Evolutionary conservation across 2,113 vertebrate genomes (phyloP).

Genomic region (Laterallus jamaicensis): DNA sequence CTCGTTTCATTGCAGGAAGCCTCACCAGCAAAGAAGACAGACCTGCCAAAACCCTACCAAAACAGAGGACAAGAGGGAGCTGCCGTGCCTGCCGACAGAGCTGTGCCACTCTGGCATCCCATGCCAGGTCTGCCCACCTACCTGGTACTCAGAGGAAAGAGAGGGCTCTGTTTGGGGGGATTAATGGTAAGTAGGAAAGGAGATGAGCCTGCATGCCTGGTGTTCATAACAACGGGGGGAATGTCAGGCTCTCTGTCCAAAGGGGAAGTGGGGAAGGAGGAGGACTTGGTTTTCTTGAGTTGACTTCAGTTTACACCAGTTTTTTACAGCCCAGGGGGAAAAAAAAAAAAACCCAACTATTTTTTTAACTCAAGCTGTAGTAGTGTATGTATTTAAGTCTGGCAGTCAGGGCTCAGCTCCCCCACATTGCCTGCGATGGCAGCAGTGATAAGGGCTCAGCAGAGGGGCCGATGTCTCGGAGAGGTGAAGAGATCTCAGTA

Average conservation of each 20-base stretch:
- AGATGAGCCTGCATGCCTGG: rapidly evolving
- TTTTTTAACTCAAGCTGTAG: neutral
- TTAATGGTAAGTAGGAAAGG: neutral
- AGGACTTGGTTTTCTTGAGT: neutral
- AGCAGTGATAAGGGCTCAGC: neutral
- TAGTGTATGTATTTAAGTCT: neutral
- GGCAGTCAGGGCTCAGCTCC: neutral
- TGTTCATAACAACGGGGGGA: neutral
- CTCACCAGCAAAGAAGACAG: neutral
- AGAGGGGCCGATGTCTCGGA: rapidly evolving
- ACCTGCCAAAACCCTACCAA: neutral
- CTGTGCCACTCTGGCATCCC: neutral
- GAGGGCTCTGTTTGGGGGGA: neutral
- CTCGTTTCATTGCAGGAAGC: neutral
- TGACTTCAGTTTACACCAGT: neutral
- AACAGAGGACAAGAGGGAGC: neutral
- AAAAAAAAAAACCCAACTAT: neutral
- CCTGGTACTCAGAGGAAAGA: neutral
- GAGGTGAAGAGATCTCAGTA: neutral
- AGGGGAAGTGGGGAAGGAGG: neutral
- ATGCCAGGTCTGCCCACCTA: rapidly evolving
- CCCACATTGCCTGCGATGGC: rapidly evolving
- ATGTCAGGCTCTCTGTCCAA: neutral
- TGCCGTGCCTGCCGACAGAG: neutral
- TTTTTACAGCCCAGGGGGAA: neutral